Base-by-base conservation (phyloP, 2,797 vertebrate species). In the Sphenopsis melanotis region DNA sequence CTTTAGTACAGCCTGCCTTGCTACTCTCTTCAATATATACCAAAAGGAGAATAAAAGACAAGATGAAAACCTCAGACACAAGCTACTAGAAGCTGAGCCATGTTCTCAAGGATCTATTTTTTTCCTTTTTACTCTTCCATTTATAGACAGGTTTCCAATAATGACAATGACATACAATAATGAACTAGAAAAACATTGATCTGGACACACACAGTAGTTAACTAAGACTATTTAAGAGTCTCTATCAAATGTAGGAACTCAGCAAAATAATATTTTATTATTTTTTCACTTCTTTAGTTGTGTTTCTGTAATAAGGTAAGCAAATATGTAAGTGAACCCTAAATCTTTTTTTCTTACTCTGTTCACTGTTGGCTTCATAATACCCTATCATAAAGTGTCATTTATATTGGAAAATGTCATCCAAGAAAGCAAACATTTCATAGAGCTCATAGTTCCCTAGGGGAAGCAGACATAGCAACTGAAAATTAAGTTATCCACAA, bases 341-440 rank as follows among this genome's bases (percentile, higher is more conserved):
- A 36, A 36, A 4, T 49, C 4, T 42, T 52, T 37, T 39, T 69
- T 79, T 55, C 23, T 26, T 6, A 29, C 20, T 53, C 61, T 80
- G 20, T 78, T 91, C 44, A 42, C 27, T 68, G 30, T 22, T 83
- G 49, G 49, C 46, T 93, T 87, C 30, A 11, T 84, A 80, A 68
- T 50, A 71, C 6, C 30, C 24, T 61, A n/a, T 86, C 34, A 59
- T 52, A 24, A 84, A 87, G 18, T 55, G 50, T 71, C 32, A 71
- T 79, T 83, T 82, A 52, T 75, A 93, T 16, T 89, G 27, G 65
- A 82, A 93, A 93, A 81, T 36, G 36, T 88, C 91, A 94, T 52
- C 46, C 65, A 75, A 81, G 53, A 92, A 89, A 85, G 89, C 76
- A 94, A 94, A 92, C 47, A 92, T 81, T 92, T 83, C 82, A 64